Evolutionary conservation across 2,113 vertebrate genomes (phyloP).

Genomic region (Gopherus flavomarginatus): DNA sequence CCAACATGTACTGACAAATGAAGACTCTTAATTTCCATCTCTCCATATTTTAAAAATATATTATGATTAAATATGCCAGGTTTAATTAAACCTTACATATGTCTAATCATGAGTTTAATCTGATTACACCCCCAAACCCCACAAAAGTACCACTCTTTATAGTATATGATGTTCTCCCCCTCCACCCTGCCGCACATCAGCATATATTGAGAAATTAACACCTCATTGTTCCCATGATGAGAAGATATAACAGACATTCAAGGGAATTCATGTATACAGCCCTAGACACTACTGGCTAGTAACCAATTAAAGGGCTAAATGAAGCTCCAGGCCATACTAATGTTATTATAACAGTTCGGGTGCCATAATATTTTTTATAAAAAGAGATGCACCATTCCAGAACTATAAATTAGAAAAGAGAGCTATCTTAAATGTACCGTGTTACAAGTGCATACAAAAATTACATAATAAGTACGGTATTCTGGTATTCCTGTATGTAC

Average conservation of each 20-base stretch:
- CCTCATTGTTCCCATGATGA: neutral
- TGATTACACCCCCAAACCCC: neutral
- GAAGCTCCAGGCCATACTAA: neutral
- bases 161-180: neutral
- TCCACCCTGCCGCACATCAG: neutral
- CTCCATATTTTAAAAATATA: fast-evolving
- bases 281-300: neutral
- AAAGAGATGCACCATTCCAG: neutral
- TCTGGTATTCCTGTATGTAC: neutral
- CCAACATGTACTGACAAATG: neutral
- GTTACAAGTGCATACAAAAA: too few relatives aligned
- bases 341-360: neutral
- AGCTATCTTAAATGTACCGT: neutral
- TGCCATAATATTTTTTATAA: neutral
- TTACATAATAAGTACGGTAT: neutral
- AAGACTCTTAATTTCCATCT: neutral
- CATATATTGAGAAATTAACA: neutral
- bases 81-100: neutral
- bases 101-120: neutral
- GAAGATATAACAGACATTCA: slow-evolving; percentile 9
- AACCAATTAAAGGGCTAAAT: neutral
- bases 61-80: neutral
- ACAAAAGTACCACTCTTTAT: neutral
- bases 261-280: neutral
- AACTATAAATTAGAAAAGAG: neutral